Evolutionary conservation across 1,140 invertebrate genomes (phyloP), one percentile per base, ranked within the genome.

Genomic region (Nylanderia fulva): DNA sequence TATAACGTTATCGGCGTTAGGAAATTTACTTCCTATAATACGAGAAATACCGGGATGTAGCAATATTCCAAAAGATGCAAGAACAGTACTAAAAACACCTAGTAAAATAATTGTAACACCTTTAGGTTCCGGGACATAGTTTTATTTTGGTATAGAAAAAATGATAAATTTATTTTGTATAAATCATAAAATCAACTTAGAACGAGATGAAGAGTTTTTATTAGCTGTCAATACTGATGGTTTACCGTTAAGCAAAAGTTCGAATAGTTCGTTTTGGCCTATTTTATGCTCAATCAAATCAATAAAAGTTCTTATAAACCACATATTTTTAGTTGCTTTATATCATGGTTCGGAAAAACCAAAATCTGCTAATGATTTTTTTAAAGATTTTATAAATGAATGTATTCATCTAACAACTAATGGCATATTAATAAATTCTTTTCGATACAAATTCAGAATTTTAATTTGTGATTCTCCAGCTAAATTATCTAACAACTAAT

Each of bases 101-200:
- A 36, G 1, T 13, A 45, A 68, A 1, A n/a, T 69, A 52, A 3
- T 8, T 4, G 21, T 48, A 29, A 69, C 5, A 69, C 2, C 42
- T 48, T 0, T 69, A 69, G 42, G 3, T 18, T 24, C 0, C 2
- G 69, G 33, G 33, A 24, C 2, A 39, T 74, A 56, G 3, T 74
- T 15, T 58, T 74, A 58, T 58, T 58, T 74, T 58, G 52, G 52
- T 15, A 74, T 74, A 39, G 52, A 74, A 3, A 58, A 74, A 58
- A 74, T 33, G 0, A 15, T 72, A 24, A 74, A 39, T 74, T 56
- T 1, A 9, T 39, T 74, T 56, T 58, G 52, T 39, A 24, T 3
- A 36, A 74, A 74, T 56, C 2, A 74, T 36, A 74, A 56, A 36
- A 58, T 74, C 0, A 39, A 2, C 8, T 3, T 58, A 24, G 18